Conservation (phyloP, 2,888 invertebrate genomes). For the Synergus itoensis region DNA sequence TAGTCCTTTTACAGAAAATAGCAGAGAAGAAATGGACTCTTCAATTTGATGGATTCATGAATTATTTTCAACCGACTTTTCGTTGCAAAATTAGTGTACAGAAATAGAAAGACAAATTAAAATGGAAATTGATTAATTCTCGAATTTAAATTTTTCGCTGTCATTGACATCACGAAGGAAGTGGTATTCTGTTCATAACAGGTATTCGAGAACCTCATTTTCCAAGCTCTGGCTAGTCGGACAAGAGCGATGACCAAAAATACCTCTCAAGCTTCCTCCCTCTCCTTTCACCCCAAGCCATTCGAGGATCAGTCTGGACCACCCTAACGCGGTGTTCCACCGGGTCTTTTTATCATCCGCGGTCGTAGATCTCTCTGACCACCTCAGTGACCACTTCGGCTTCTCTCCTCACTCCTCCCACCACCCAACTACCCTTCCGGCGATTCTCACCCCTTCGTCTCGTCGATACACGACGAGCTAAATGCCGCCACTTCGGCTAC, state of each 20-base stretch:
- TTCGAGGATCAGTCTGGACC: slow-evolving; percentile 60
- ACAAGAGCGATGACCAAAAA: slow-evolving; percentile 60
- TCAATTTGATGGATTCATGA: too few species aligned
- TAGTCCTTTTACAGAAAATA: too few species aligned
- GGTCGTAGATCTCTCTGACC: slow-evolving; percentile 68
- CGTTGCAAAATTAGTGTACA: not conserved
- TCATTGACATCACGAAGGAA: not conserved
- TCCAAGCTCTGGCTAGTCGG: slow-evolving; percentile 41
- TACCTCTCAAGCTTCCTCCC: slow-evolving; percentile 47
- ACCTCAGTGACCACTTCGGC: slow-evolving; percentile 65
- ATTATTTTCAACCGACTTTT: not conserved
- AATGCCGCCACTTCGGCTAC: slow-evolving; percentile 66
- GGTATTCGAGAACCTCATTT: not conserved
- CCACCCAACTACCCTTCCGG: slow-evolving; percentile 57
- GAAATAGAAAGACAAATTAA: not conserved
- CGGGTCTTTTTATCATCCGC: slow-evolving; percentile 68
- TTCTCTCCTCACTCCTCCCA: slow-evolving; percentile 49
- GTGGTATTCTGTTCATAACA: not conserved
- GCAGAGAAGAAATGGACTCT: too few species aligned
- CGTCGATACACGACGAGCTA: slow-evolving; percentile 65
- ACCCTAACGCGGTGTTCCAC: slow-evolving; percentile 49
- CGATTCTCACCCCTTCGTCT: slow-evolving; percentile 51
- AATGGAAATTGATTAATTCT: not conserved
- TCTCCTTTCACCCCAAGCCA: slow-evolving; percentile 44
- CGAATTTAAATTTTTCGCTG: not conserved